These are phyloP conservation scores for Scartelaos histophorus DNA, from an alignment of 2,113 vertebrate genomes.

Conservation along the genomic window DNA sequence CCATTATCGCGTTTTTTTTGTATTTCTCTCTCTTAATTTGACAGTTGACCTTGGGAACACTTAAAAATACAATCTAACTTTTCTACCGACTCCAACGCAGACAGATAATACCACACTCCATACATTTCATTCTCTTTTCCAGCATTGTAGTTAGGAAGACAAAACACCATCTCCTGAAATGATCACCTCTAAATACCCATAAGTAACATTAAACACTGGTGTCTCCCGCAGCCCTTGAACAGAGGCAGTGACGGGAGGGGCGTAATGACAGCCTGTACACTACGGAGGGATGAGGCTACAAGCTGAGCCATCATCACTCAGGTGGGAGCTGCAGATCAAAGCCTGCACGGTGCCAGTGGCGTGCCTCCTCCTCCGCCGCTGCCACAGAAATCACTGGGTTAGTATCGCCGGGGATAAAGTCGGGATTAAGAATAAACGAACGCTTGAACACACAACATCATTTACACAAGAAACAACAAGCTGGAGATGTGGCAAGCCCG, in stretches of 20 bases:
- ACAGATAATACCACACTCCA: background rate
- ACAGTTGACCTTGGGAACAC: background rate
- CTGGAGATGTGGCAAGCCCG: conserved; percentile 69
- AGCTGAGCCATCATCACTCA: conserved; percentile 75
- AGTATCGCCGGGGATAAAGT: conserved; percentile 67
- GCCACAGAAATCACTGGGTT: conserved; percentile 65
- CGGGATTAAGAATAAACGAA: conserved; percentile 74
- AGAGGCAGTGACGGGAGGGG: conserved; percentile 63
- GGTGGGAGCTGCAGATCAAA: conserved; percentile 76
- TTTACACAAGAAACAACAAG: conserved; percentile 77
- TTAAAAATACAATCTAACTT: background rate
- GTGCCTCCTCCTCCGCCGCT: conserved; percentile 64
- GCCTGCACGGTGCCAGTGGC: conserved; percentile 64
- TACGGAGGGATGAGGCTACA: conserved; percentile 70
- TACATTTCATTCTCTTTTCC: conserved; percentile 1
- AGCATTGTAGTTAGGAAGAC: conserved; percentile 56
- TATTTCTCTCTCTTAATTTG: background rate
- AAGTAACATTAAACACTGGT: conserved; percentile 74
- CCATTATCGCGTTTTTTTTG: background rate
- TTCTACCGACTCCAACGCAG: background rate
- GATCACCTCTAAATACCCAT: conserved; percentile 69
- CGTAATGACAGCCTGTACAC: conserved; percentile 69
- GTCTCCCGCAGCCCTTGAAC: conserved; percentile 67
- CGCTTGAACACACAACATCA: conserved; percentile 74
- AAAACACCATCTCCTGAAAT: conserved; percentile 65